These are phyloP conservation scores for Megaceryle maxima DNA, from an alignment of 2,113 vertebrate species.

Conservation along the genomic window DNA sequence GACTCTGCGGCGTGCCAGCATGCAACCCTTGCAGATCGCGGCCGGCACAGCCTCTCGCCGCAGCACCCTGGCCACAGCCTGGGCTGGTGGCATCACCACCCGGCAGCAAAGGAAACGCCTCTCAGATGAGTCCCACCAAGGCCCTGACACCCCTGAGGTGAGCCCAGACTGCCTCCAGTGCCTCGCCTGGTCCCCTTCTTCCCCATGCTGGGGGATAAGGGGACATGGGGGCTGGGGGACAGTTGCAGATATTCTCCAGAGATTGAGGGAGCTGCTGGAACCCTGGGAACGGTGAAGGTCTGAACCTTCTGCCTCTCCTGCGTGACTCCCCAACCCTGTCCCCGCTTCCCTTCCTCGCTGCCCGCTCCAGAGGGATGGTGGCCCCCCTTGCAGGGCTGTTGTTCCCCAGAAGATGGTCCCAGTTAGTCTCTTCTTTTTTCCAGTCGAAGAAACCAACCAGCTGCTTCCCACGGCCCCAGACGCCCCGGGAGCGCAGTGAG, in stretches of 20 bases:
- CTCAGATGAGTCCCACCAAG: constrained; percentile 67
- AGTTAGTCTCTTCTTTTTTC: neutral
- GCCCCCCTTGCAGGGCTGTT: too few species aligned
- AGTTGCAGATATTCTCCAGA: neutral
- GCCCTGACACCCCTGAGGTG: constrained; percentile 79
- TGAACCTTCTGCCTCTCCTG: neutral
- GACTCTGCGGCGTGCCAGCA: constrained; percentile 86
- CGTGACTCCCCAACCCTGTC: neutral
- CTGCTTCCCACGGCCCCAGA: constrained; percentile 88
- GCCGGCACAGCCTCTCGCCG: constrained; percentile 60
- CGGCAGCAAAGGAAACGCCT: constrained; percentile 73
- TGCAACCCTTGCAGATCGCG: constrained; percentile 80
- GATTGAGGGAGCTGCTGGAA: neutral
- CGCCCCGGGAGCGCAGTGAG: constrained; percentile 78
- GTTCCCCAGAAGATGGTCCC: neutral
- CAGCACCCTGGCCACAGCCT: neutral
- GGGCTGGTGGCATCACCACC: constrained; percentile 53
- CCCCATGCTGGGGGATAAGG: neutral
- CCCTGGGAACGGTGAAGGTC: neutral
- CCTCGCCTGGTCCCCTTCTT: neutral
- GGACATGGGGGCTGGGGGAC: neutral
- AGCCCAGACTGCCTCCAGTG: rapidly evolving
- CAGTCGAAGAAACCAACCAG: constrained; percentile 81
- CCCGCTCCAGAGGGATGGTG: neutral
- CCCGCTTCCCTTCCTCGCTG: neutral